Evolutionary conservation across 2,797 vertebrate genomes (phyloP).

Genomic region (Poecilia picta): DNA sequence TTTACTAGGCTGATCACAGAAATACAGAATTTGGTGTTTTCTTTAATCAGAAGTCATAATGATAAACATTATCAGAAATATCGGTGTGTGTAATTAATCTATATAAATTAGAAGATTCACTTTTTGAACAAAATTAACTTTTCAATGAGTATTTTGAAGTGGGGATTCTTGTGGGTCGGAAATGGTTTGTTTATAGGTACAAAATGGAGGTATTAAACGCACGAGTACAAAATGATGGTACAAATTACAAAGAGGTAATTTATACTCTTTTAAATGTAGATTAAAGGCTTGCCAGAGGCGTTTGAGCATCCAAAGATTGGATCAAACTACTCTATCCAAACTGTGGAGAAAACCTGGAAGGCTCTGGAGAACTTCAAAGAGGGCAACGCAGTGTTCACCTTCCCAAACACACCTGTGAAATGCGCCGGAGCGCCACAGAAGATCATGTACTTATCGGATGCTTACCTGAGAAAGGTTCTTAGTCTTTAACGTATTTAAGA

Average conservation of each 20-base stretch:
- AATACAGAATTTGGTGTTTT: background rate
- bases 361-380: constrained; percentile 92
- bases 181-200: background rate
- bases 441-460: constrained; percentile 96
- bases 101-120: background rate
- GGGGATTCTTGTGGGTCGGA: background rate
- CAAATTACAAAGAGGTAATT: background rate
- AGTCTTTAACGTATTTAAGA: background rate
- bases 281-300: constrained; percentile 95
- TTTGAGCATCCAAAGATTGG: constrained; percentile 92
- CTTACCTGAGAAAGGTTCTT: constrained; percentile 90
- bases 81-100: background rate
- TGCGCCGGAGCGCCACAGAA: constrained; percentile 97
- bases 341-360: constrained; percentile 95
- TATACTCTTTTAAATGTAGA: constrained; percentile 72
- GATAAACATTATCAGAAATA: background rate
- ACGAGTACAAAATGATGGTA: background rate
- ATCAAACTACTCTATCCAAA: constrained; percentile 92
- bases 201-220: background rate
- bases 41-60: background rate
- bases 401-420: constrained; percentile 94
- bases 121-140: background rate
- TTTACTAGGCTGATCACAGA: background rate
- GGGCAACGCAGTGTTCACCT: constrained; percentile 94
- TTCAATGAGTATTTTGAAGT: background rate